phyloP scores from a whole-genome alignment of 2,113 vertebrate genomes.

The Clarias batrachus region DNA sequence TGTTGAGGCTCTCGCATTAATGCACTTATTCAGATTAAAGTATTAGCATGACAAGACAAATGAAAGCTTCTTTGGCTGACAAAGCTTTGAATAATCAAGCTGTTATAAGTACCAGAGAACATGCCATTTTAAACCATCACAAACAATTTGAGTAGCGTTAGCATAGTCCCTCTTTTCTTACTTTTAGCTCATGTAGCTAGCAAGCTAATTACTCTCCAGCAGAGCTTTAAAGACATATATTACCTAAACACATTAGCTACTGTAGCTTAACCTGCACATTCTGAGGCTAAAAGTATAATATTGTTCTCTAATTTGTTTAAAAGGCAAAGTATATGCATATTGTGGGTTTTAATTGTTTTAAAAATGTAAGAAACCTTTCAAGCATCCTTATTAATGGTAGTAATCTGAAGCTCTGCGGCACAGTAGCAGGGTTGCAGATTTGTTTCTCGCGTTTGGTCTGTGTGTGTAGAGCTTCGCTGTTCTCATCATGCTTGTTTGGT shows the following conservation, averaged over 20 bases:
- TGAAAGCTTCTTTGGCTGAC: background rate
- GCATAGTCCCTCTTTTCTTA: background rate
- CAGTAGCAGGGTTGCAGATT: background rate
- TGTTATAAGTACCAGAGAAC: background rate
- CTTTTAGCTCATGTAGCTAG: background rate
- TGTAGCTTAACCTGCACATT: background rate
- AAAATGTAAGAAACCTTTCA: background rate
- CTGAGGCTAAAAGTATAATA: background rate
- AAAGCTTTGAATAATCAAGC: background rate
- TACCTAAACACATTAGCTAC: background rate
- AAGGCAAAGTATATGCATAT: background rate
- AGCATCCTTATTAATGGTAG: background rate
- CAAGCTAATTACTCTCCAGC: background rate
- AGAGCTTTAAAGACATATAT: background rate
- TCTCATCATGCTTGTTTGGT: no score
- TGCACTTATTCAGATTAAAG: conserved; percentile 23
- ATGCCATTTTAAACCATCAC: conserved; percentile 4
- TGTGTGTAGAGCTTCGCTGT: no score
- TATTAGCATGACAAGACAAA: conserved; percentile 18
- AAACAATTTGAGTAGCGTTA: background rate
- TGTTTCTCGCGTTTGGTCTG: no score
- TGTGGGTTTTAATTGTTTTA: background rate
- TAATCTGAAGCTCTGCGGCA: background rate
- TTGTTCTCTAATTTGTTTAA: background rate
- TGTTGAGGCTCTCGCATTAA: background rate